Evolutionary conservation across 2,888 invertebrate genomes (phyloP), one percentile per base, ranked within the genome.

Genomic region (Andricus quercusramuli): DNA sequence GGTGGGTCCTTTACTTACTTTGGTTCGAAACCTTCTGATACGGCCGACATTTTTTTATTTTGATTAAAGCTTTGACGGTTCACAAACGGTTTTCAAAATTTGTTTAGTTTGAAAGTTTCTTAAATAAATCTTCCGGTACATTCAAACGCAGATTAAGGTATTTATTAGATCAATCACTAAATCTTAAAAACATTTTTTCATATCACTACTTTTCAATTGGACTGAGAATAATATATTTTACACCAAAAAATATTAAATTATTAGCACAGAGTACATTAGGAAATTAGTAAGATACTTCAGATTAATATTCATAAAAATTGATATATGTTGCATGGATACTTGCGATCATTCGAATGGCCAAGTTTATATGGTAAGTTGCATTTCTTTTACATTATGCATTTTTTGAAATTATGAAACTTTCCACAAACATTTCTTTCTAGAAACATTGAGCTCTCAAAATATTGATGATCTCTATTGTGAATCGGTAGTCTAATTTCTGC

Each of bases 81-180:
- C 17, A 64, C 2, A 15, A 64, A 17, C 8, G 2, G 13, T 25
- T 68, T 79, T 62, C 17, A 62, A 62, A 37, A 13, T 13, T n/a
- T n/a, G n/a, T 59, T 22, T 3, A 56, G 11, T 22, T 59, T 5
- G 25, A 37, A 56, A 79, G 77, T 67, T 76, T 25, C 76, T 47
- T 5, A 0, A 47, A 47, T 78, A 82, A 79, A 81, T 79, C 67
- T 85, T 85, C 82, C 86, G 80, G 83, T 80, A 83, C 81, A 80
- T 85, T 82, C 83, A 84, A 84, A 83, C 79, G 70, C 80, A 65
- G 80, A 80, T 37, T 37, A 37, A 37, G 37, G 37, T 78, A 83
- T 81, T 80, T 76, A 80, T 65, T 22, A 59, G 22, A 59, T 59
- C 11, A 59, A 22, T 22, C 22, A 11, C 13, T 59, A 11, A 22